Evolutionary conservation across 2,113 vertebrate genomes (phyloP).

Genomic region (Tonatia bakeri): DNA sequence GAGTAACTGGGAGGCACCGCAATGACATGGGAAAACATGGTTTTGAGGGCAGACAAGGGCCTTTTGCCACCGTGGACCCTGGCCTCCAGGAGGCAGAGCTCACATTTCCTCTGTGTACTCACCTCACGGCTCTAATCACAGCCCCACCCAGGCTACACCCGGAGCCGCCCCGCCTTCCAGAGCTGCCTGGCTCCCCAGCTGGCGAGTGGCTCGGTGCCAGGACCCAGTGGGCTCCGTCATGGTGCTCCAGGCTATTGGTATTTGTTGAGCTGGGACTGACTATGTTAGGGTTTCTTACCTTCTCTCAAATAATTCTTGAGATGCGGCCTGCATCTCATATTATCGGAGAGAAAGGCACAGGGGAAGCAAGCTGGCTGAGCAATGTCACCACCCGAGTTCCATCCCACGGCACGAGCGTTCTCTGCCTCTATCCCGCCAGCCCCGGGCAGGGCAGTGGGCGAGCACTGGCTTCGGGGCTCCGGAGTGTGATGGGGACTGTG

Average conservation of each 20-base stretch:
- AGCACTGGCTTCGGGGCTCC: not conserved
- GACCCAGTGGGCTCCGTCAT: not conserved
- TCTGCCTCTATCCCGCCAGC: accelerated
- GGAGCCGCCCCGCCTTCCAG: not conserved
- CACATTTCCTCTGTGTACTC: not conserved
- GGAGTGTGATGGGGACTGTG: too few relatives aligned
- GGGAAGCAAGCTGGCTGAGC: not conserved
- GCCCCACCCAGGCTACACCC: not conserved
- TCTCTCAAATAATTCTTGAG: not conserved
- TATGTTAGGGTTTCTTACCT: not conserved
- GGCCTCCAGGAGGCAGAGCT: not conserved
- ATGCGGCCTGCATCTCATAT: not conserved
- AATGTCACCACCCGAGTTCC: not conserved
- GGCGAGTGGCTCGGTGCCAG: not conserved
- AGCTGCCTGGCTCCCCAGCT: not conserved
- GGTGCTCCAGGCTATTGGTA: not conserved
- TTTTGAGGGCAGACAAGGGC: not conserved
- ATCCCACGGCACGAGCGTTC: not conserved
- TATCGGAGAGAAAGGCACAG: not conserved
- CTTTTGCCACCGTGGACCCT: not conserved
- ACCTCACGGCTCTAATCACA: not conserved
- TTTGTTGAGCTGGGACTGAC: not conserved
- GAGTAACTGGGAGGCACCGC: not conserved
- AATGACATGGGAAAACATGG: not conserved
- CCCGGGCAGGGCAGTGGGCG: accelerated